Evolutionary conservation across 2,113 vertebrate species (phyloP).

Genomic region (Lates calcarifer): DNA sequence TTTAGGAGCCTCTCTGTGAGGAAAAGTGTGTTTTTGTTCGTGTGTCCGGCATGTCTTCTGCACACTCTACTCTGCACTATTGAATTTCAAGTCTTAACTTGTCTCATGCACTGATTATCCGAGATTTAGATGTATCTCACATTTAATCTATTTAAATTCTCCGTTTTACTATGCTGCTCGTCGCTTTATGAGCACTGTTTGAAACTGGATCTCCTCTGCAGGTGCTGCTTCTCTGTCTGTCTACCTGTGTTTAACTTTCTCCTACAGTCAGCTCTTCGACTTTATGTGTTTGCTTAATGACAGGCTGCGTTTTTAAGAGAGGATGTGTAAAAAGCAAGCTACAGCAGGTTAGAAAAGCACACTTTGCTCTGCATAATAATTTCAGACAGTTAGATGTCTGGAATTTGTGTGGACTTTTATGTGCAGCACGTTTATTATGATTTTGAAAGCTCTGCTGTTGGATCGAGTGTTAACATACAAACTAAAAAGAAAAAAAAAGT

Average conservation of each 20-base stretch:
- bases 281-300: slow-evolving; percentile 71
- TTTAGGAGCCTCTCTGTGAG: not conserved
- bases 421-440: slow-evolving; percentile 8
- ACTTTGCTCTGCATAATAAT: slow-evolving; percentile 46
- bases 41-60: not conserved
- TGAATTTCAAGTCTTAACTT: slow-evolving; percentile 19
- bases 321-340: slow-evolving; percentile 42
- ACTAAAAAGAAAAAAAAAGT: too few relatives aligned
- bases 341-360: slow-evolving; percentile 37
- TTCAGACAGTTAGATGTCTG: slow-evolving; percentile 38
- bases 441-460: slow-evolving; percentile 4
- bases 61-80: not conserved
- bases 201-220: slow-evolving; percentile 35
- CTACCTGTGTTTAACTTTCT: slow-evolving; percentile 63
- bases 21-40: not conserved
- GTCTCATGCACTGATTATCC: slow-evolving; percentile 30
- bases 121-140: slow-evolving; percentile 23
- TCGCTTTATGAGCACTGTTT: slow-evolving; percentile 9
- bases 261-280: slow-evolving; percentile 47
- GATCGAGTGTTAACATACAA: not conserved
- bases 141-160: slow-evolving; percentile 25
- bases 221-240: slow-evolving; percentile 35
- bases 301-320: slow-evolving; percentile 55
- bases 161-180: slow-evolving; percentile 3
- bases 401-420: slow-evolving; percentile 14